Evolutionary conservation across 2,113 vertebrate species (phyloP).

Genomic region (Peromyscus maniculatus): DNA sequence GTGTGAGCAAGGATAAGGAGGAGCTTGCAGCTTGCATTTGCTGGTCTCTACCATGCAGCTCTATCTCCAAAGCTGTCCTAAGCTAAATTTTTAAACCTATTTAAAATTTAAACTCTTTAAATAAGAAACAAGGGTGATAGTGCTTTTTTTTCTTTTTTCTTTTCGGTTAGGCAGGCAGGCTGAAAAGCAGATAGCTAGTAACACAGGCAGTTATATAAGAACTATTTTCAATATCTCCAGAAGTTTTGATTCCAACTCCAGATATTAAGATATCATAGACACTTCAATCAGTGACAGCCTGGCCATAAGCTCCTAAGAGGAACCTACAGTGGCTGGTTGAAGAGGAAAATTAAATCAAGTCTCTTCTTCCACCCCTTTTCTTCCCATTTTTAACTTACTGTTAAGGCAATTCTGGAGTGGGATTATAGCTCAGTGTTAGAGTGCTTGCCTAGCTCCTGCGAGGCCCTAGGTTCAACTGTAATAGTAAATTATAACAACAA

Average conservation of each 20-base stretch:
- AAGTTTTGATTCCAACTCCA: background rate
- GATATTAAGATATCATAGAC: background rate
- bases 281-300: background rate
- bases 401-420: background rate
- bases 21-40: background rate
- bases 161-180: background rate
- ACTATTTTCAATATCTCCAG: background rate
- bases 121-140: background rate
- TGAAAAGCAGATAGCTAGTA: slow-evolving; percentile 9
- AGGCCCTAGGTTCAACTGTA: background rate
- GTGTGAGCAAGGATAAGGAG: background rate
- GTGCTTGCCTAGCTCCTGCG: background rate
- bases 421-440: background rate
- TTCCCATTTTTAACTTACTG: background rate
- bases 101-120: background rate
- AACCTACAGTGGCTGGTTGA: background rate
- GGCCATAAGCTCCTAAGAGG: background rate
- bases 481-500: background rate
- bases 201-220: background rate
- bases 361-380: background rate
- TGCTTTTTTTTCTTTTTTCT: background rate
- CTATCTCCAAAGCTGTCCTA: background rate
- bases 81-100: background rate
- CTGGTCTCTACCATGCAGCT: background rate
- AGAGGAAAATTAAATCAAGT: background rate